These are phyloP conservation scores for Ptilonorhynchus violaceus DNA, from an alignment of 2,113 vertebrate genomes.

Conservation along the genomic window DNA sequence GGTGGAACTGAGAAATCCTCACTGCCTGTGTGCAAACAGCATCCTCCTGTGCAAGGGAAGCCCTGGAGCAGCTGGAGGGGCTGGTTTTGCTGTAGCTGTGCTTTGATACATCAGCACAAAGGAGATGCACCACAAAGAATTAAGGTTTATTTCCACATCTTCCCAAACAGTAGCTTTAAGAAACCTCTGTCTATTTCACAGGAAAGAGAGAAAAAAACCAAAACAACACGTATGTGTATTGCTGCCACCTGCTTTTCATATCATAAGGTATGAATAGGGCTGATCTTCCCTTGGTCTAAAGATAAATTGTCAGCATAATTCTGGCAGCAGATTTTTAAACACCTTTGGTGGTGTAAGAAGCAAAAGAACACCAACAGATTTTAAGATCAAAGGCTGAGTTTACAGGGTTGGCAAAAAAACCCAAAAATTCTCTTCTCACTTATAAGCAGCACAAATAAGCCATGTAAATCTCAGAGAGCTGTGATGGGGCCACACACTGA, in stretches of 20 bases:
- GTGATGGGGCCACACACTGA: neutral
- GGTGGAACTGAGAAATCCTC: neutral
- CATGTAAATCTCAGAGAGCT: neutral
- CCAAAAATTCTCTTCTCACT: neutral
- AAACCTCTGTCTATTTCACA: neutral
- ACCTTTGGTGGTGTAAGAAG: neutral
- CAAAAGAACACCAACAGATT: neutral
- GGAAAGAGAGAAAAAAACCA: neutral
- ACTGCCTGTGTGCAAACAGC: neutral
- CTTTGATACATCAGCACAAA: neutral
- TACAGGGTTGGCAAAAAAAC: neutral
- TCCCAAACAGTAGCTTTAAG: neutral
- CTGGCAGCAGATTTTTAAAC: neutral
- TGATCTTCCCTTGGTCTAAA: neutral
- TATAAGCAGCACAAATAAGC: neutral
- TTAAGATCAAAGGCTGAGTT: neutral
- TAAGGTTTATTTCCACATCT: neutral
- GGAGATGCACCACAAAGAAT: neutral
- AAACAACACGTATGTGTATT: neutral
- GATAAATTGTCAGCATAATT: neutral
- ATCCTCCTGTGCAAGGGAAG: neutral
- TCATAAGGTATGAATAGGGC: neutral
- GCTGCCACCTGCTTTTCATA: neutral
- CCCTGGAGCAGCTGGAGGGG: neutral
- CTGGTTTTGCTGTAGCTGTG: neutral